A percentile compares a stretch with the other conserved stretches of the same genome.
These are phyloP conservation scores for Aethes cnicana DNA, from an alignment of 2,888 invertebrate species.

Conservation along the genomic window DNA sequence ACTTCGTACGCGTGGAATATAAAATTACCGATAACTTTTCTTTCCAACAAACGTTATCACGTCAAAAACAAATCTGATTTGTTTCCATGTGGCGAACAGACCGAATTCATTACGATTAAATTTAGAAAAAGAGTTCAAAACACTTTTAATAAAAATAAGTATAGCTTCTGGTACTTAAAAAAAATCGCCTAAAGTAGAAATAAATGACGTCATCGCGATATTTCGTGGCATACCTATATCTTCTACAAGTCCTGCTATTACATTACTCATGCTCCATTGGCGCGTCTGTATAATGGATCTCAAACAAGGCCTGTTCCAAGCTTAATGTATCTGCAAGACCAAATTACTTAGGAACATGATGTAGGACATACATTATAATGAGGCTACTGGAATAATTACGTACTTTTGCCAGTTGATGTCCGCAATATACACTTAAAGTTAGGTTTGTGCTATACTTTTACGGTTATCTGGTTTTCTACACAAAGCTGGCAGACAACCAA, in stretches of 20 bases:
- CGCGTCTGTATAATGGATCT: conserved; percentile 1
- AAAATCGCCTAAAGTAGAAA: no score
- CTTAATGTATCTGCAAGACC: background rate
- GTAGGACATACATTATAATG: conserved; percentile 1
- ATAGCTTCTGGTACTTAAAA: no score
- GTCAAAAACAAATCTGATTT: no score
- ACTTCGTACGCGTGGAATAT: no score
- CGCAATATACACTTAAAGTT: background rate
- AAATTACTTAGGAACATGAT: conserved; percentile 3
- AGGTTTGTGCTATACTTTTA: conserved; percentile 7
- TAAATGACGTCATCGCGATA: no score
- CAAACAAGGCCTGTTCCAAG: conserved; percentile 11
- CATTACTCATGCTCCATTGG: background rate
- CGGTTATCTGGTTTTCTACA: conserved; percentile 14
- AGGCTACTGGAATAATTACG: background rate
- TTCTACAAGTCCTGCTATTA: conserved; percentile 2
- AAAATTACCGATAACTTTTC: no score
- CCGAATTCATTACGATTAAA: no score
- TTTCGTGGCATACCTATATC: background rate
- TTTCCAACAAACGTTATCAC: no score
- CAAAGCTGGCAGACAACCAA: conserved; percentile 19
- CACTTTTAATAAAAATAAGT: no score
- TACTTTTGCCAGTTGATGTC: background rate
- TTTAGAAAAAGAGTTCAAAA: no score
- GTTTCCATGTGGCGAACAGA: no score